Evolutionary conservation across 2,888 invertebrate genomes (phyloP), one percentile per base, ranked within the genome.

Genomic region (Ligdia adustata): DNA sequence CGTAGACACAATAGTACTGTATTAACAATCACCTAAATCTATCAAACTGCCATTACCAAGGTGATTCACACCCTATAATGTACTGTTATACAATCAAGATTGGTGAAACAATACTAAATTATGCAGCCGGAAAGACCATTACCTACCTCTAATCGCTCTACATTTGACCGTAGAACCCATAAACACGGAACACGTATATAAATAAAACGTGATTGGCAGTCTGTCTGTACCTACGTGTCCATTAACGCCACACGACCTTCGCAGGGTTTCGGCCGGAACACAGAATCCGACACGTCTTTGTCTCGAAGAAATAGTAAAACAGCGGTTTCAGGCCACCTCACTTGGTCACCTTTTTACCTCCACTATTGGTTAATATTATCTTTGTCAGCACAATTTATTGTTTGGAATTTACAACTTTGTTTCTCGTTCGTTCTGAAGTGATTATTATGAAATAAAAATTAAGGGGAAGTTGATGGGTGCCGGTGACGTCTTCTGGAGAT

Each of bases 281-380:
- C 18, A 54, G 27, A 40, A 54, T 53, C 38, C 37, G 52, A 38
- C 54, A 46, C 41, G 55, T 52, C 55, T 54, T 59, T 56, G 56
- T 50, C 35, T 48, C 47, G 43, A 41, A 32, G 35, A 37, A 37
- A 26, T 16, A 27, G 37, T 18, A 27, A 46, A 40, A 32, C 28
- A 29, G 29, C 24, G 28, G 27, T 49, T 44, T 40, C 20, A 16
- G 12, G 24, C 26, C 7, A 32, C 15, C n/a, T 35, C 18, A 27
- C 24, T 34, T 22, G 12, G 16, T 22, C 35, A 20, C 34, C 43
- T 35, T 11, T 44, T 40, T 22, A 22, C 40, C 15, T 40, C 22
- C 15, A 9, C 4, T n/a, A n/a, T n/a, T n/a, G n/a, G n/a, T n/a
- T n/a, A n/a, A n/a, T n/a, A n/a, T n/a, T n/a, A n/a, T n/a, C n/a